Evolutionary conservation across 1,140 invertebrate genomes (phyloP).

Genomic region (Drosophila teissieri): DNA sequence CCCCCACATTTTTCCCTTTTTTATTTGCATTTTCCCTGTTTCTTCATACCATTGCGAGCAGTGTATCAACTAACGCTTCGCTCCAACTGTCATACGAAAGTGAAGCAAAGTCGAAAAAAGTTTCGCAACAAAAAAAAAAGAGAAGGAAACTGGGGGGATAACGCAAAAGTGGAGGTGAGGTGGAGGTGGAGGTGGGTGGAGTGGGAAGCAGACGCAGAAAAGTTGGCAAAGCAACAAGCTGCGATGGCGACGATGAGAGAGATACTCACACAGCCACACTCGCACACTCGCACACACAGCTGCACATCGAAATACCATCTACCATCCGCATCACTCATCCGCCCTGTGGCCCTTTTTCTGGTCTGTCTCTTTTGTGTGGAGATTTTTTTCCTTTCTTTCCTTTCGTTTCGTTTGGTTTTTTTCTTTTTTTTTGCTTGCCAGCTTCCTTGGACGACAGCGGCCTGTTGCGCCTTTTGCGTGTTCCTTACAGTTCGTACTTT

Average conservation of each 20-base stretch:
- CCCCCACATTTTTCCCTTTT: slow-evolving; percentile 10
- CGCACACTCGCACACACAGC: slow-evolving; percentile 3
- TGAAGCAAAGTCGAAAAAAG: slow-evolving; percentile 20
- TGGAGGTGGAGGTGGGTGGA: not conserved
- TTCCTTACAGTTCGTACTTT: slow-evolving; percentile 64
- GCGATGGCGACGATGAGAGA: slow-evolving; percentile 71
- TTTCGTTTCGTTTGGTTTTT: not conserved
- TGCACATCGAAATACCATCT: slow-evolving; percentile 12
- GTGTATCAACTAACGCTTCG: slow-evolving; percentile 27
- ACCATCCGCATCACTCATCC: slow-evolving; percentile 19
- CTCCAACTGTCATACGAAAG: slow-evolving; percentile 33
- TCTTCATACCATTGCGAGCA: slow-evolving; percentile 20
- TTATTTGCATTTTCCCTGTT: slow-evolving; percentile 2
- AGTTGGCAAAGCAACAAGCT: slow-evolving; percentile 81
- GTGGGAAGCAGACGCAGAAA: slow-evolving; percentile 36
- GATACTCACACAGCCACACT: slow-evolving; percentile 2
- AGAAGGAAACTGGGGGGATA: not conserved
- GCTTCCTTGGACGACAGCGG: slow-evolving; percentile 32
- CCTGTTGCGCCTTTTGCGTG: slow-evolving; percentile 80
- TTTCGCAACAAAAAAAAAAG: slow-evolving; percentile 10
- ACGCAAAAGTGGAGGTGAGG: slow-evolving; percentile 8
- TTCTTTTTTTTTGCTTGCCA: not conserved
- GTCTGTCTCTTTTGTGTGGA: slow-evolving; percentile 20
- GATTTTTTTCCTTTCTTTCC: slow-evolving; percentile 5
- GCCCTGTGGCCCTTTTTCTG: slow-evolving; percentile 18